Base-by-base conservation (phyloP, 2,113 vertebrate species). In the Pseudonaja textilis region DNA sequence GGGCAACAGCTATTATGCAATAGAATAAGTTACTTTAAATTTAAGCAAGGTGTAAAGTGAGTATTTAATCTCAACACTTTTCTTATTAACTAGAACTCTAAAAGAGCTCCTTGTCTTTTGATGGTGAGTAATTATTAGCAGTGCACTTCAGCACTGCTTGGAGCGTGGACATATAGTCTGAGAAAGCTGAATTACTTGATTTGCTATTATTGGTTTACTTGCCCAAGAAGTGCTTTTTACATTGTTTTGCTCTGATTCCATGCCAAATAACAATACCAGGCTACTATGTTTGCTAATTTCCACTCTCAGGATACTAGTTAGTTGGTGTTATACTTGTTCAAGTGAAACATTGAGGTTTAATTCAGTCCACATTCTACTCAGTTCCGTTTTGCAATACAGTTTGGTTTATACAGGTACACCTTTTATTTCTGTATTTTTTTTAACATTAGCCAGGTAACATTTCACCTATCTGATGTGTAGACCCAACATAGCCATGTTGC, bases 11-110 rank as follows among this genome's bases (percentile, higher is more conserved):
- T 95, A 92, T 88, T 55, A 29, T 90, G 12, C 1, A 23, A 45
- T 81, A 10, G 85, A 52, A 34, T 85, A 93, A 87, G 74, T 93
- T 92, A 0, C 39, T 25, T 54, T n/a, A 34, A 91, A 95, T 90
- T 91, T 18, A 91, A 81, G 34, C 22, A 20, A 39, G 16, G 29
- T 5, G 34, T 81, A 81, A 81, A 81, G 25, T 5, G 74, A 81
- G 3, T 92, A 6, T 89, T 95, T 85, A 23, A 55, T 95, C 93
- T 25, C 23, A 93, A 87, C 88, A 69, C 47, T 56, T 92, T 8
- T 59, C 3, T 55, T 54, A 81, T 55, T 90, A n/a, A 42, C 29
- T 90, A 91, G 1, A 23, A 86, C 5, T 10, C 39, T 94, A 22
- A 89, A 91, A 92, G 8, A 92, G 93, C 86, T 52, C 42, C 3